Conservation (phyloP, 2,888 invertebrate genomes). For the Phaonia tiefii region DNA sequence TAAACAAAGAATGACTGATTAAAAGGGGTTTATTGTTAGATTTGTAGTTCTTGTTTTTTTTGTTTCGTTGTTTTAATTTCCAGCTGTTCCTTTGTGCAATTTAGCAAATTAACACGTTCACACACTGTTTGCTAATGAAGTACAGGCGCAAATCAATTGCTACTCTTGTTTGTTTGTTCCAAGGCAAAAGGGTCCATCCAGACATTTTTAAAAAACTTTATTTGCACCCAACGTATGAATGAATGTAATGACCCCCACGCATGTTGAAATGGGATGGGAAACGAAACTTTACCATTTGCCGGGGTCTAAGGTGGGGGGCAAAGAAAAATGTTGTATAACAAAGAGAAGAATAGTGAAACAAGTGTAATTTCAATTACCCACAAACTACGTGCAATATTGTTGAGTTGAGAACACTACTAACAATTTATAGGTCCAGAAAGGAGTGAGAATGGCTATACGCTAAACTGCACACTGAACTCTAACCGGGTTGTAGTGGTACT, state of each 20-base stretch:
- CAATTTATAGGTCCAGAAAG: neutral
- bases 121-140: slow-evolving; percentile 42
- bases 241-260: slow-evolving; percentile 27
- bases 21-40: neutral
- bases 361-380: slow-evolving; percentile 29
- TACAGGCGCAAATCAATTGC: slow-evolving; percentile 24
- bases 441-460: neutral
- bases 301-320: too few species aligned
- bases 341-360: neutral
- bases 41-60: too few species aligned
- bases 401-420: neutral
- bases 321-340: neutral
- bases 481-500: neutral
- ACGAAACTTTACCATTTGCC: neutral
- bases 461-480: neutral
- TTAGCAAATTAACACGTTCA: slow-evolving; percentile 63
- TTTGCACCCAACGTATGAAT: neutral
- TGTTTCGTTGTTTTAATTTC: neutral
- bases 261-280: slow-evolving; percentile 1
- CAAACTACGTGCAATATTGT: neutral
- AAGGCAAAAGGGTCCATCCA: slow-evolving; percentile 13
- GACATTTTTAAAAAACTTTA: slow-evolving; percentile 23
- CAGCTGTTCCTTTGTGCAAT: slow-evolving; percentile 14
- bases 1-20: neutral
- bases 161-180: neutral